These are phyloP conservation scores for Diloba caeruleocephala DNA, from an alignment of 2,888 invertebrate genomes.

Conservation along the genomic window DNA sequence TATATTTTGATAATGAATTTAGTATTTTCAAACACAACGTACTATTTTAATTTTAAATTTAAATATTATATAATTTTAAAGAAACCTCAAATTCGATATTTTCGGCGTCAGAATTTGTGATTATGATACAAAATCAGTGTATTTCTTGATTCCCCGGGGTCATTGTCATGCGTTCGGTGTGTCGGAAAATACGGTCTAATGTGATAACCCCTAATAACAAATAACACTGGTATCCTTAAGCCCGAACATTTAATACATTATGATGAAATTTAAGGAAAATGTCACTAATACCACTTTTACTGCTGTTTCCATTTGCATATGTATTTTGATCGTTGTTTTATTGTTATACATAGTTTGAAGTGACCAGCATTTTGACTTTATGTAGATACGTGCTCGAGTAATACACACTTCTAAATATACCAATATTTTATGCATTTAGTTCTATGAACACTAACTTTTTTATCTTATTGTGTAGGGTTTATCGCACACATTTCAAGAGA, in stretches of 20 bases:
- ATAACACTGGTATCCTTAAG: slow-evolving; percentile 38
- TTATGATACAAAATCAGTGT: not conserved
- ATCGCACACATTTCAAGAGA: too few relatives aligned
- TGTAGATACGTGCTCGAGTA: too few relatives aligned
- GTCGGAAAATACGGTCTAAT: slow-evolving; percentile 47
- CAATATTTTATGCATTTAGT: too few relatives aligned
- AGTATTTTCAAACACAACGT: too few relatives aligned
- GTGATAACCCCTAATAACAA: slow-evolving; percentile 48
- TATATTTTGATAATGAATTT: too few relatives aligned
- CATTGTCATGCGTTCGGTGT: slow-evolving; percentile 28
- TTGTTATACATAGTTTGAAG: slow-evolving; percentile 19
- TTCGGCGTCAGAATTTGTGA: not conserved
- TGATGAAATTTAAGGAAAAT: slow-evolving; percentile 43
- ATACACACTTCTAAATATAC: too few relatives aligned
- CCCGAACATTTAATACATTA: slow-evolving; percentile 36
- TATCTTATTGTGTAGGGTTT: too few relatives aligned
- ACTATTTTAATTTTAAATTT: too few relatives aligned
- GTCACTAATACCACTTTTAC: slow-evolving; percentile 44
- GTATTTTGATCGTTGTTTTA: slow-evolving; percentile 46
- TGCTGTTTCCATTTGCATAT: slow-evolving; percentile 49
- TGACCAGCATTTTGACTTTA: slow-evolving; percentile 3
- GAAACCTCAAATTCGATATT: slow-evolving; percentile 7
- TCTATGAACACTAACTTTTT: too few relatives aligned
- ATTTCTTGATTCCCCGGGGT: slow-evolving; percentile 11
- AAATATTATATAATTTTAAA: too few relatives aligned